A percentile compares a stretch with the other conserved stretches of the same genome.
Conservation (phyloP, 2,888 invertebrate species). For the Emesis furor region DNA sequence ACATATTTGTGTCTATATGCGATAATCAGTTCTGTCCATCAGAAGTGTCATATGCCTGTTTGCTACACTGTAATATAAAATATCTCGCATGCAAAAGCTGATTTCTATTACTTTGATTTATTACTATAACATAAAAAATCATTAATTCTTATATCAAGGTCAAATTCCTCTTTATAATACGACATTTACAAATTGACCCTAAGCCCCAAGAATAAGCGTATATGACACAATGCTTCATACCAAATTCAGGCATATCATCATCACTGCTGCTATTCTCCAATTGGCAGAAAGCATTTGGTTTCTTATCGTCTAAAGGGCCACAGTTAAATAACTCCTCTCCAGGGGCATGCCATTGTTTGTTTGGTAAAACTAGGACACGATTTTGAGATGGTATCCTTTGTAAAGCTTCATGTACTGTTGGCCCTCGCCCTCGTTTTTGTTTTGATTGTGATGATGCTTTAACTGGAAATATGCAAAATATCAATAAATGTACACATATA, state of each 20-base stretch:
- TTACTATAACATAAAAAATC: no score
- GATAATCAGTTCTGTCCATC: no score
- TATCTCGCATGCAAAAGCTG: no score
- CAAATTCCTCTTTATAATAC: no score
- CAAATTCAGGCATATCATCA: conserved; percentile 88
- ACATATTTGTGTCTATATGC: no score
- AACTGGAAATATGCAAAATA: conserved; percentile 51
- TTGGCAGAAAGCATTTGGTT: conserved; percentile 81
- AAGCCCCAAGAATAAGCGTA: background rate
- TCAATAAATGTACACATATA: background rate
- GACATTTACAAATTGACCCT: no score
- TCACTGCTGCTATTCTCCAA: conserved; percentile 88
- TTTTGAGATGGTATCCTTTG: conserved; percentile 90
- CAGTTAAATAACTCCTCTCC: conserved; percentile 88
- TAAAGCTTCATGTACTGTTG: conserved; percentile 91
- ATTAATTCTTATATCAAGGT: no score
- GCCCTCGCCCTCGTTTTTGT: conserved; percentile 86
- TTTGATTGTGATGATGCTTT: conserved; percentile 77
- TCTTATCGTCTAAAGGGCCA: conserved; percentile 84
- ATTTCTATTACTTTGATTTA: no score
- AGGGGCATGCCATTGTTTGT: conserved; percentile 89
- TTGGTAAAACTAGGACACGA: conserved; percentile 82
- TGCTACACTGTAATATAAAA: no score
- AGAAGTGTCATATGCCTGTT: no score
- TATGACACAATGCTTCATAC: conserved; percentile 74